Conservation (phyloP, 2,888 invertebrate genomes). For the Dolichomitus sp. region DNA sequence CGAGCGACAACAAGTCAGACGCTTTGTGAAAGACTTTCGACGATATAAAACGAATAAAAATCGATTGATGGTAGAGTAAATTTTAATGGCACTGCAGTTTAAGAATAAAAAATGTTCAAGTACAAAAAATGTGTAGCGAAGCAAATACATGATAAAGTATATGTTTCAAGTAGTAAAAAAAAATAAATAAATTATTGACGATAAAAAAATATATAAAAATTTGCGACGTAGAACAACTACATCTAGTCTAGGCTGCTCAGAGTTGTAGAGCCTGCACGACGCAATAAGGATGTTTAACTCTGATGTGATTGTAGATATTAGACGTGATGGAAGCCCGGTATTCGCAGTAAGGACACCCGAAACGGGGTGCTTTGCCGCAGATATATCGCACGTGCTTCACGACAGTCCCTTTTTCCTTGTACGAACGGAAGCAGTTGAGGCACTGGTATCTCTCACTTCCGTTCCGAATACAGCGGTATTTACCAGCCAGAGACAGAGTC, state of each 20-base stretch:
- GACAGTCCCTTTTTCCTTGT: constrained; percentile 84
- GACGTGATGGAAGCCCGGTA: constrained; percentile 76
- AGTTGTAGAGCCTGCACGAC: constrained; percentile 4
- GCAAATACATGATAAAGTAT: background rate
- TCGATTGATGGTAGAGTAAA: background rate
- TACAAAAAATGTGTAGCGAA: background rate
- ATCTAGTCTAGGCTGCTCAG: background rate
- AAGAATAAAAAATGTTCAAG: background rate
- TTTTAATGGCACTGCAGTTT: background rate
- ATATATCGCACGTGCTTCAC: constrained; percentile 86
- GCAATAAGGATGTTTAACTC: constrained; percentile 11
- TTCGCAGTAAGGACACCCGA: constrained; percentile 78
- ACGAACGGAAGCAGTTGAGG: constrained; percentile 84
- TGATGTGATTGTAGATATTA: constrained; percentile 6
- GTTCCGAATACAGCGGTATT: constrained; percentile 26
- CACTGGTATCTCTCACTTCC: constrained; percentile 73
- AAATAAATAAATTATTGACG: background rate
- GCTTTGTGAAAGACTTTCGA: background rate
- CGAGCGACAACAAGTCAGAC: background rate
- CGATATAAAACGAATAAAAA: background rate
- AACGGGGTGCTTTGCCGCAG: constrained; percentile 82
- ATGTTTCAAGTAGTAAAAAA: background rate
- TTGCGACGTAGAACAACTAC: background rate
- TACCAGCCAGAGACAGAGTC: background rate
- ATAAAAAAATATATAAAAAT: background rate